A percentile compares a stretch with the other conserved stretches of the same genome.
Evolutionary conservation across 2,888 invertebrate genomes (phyloP).

Genomic region (Abrostola tripartita): DNA sequence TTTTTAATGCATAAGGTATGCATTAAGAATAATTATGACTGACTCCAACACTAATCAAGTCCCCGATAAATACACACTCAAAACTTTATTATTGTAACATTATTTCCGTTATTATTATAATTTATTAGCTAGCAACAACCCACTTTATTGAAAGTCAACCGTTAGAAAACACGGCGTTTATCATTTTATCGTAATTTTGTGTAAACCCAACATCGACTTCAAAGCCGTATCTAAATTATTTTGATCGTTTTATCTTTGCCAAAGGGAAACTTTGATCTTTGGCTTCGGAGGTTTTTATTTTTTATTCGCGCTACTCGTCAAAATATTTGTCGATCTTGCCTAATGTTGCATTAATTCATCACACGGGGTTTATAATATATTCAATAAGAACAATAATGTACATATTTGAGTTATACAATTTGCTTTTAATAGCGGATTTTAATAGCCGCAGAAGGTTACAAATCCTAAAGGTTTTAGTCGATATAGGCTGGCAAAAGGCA

Average conservation of each 20-base stretch:
- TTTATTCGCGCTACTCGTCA: conserved; percentile 29
- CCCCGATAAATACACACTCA: no score
- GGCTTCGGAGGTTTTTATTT: conserved; percentile 34
- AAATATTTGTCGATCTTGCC: conserved; percentile 40
- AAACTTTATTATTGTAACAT: not conserved
- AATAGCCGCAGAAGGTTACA: no score
- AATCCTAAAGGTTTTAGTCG: no score
- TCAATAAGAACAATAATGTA: no score
- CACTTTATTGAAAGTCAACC: conserved; percentile 54
- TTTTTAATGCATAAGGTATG: no score
- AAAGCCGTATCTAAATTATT: conserved; percentile 58
- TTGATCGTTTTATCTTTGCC: conserved; percentile 55
- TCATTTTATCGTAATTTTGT: conserved; percentile 52
- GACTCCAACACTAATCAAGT: no score
- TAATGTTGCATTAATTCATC: conserved; percentile 43
- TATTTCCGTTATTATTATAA: conserved; percentile 28
- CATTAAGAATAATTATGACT: no score
- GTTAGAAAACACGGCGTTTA: conserved; percentile 35
- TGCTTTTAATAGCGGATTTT: no score
- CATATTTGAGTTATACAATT: no score
- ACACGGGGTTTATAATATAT: not conserved
- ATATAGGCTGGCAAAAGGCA: no score
- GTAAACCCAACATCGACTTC: conserved; percentile 53
- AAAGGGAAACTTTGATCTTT: conserved; percentile 58
- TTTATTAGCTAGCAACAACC: conserved; percentile 36